Evolutionary conservation across 2,113 vertebrate genomes (phyloP).

Genomic region (Heloderma charlesbogerti): DNA sequence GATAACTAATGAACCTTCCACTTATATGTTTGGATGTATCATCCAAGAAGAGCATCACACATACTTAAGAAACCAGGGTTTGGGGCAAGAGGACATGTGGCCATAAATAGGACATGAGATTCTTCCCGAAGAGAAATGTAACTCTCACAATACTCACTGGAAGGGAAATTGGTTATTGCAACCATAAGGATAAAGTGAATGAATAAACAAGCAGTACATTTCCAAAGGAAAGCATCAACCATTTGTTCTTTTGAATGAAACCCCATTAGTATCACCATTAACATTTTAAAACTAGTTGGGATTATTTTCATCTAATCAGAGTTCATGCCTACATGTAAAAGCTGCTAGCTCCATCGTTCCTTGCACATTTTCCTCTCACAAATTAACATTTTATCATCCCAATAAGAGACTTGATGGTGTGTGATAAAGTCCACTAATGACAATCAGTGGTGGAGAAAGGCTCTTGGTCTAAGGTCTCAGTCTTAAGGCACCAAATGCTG

Average conservation of each 20-base stretch:
- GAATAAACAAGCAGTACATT: not conserved
- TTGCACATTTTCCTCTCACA: not conserved
- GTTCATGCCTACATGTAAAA: not conserved
- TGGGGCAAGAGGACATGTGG: not conserved
- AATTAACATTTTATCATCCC: slow-evolving; percentile 10
- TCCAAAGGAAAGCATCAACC: not conserved
- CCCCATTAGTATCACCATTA: not conserved
- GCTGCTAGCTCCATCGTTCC: not conserved
- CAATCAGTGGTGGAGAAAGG: not conserved
- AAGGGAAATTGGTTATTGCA: not conserved
- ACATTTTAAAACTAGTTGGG: not conserved
- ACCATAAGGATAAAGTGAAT: not conserved
- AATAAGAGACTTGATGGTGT: slow-evolving; percentile 5
- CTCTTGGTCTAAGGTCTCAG: not conserved
- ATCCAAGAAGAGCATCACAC: not conserved
- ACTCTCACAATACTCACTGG: not conserved
- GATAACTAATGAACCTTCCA: not conserved
- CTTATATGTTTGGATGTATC: not conserved
- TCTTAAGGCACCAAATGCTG: not conserved
- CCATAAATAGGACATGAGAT: not conserved
- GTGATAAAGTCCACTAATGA: not conserved
- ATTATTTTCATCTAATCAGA: not conserved
- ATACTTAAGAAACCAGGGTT: not conserved
- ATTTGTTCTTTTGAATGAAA: not conserved
- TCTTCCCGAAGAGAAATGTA: not conserved